Evolutionary conservation across 1,140 invertebrate species (phyloP), one percentile per base, ranked within the genome.

Genomic region (Adoxophyes honmai): DNA sequence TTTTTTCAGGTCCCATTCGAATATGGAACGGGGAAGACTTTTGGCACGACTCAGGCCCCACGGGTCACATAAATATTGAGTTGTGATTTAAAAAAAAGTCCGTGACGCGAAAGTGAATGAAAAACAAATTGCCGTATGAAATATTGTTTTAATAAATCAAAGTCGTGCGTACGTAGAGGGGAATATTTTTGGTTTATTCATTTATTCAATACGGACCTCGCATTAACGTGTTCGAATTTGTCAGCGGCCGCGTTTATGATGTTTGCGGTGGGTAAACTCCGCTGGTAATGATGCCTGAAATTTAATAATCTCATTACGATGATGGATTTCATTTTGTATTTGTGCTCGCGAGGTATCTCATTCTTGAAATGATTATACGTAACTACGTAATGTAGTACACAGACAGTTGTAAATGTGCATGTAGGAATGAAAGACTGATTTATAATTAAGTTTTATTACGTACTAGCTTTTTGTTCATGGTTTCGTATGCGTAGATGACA

Each of bases 1-100:
- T 65, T 66, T 58, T 59, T 56, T 57, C 52, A 55, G n/a, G 18
- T 48, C 21, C 42, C 42, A 11, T n/a, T 13, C 11, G 3, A 36
- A 36, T 36, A 11, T 36, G 34, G 8, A 10, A 10, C 8, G 1
- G 34, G 34, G n/a, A 36, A 36, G 3, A 9, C 1, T 39, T 39
- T 39, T 16, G 13, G 13, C 37, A 39, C 16, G 10, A 10, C 37
- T 16, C 6, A 18, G 18, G 42, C 21, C 42, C 21, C 42, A 11
- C 3, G 16, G 8, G 21, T 16, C 15, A 28, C n/a, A 48, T 48
- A 48, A 48, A 48, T 33, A 48, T 33, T 28, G n/a, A 33, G 42
- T 28, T 10, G 21, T 11, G 6, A 13, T 48, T 28, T 8, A 48
- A 48, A 48, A 48, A n/a, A 48, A 33, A 48, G 16, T 4, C 16